These are phyloP conservation scores for Brachionus rubens DNA, from an alignment of 1,140 invertebrate species.

Conservation along the genomic window DNA sequence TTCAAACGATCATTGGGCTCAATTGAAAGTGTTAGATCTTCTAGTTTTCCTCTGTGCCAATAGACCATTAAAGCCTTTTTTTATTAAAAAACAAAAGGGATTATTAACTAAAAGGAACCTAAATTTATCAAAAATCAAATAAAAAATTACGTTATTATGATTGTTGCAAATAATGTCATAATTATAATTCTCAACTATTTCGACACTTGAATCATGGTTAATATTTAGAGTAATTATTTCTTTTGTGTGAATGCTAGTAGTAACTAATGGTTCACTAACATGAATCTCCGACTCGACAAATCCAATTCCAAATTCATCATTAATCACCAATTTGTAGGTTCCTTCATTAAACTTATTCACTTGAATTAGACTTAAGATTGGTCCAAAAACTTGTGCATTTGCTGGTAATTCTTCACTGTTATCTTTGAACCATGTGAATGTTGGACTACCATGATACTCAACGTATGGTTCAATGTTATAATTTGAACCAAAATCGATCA, in stretches of 20 bases:
- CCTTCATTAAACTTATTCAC: conserved; percentile 16
- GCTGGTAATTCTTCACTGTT: not conserved
- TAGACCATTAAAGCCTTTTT: not conserved
- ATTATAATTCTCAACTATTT: conserved; percentile 12
- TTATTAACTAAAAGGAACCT: too few relatives aligned
- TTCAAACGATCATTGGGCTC: not conserved
- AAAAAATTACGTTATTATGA: not conserved
- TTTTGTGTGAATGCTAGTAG: not conserved
- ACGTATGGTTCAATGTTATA: conserved; percentile 24
- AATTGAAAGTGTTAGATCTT: not conserved
- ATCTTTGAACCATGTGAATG: conserved; percentile 3
- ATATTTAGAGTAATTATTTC: conserved; percentile 15
- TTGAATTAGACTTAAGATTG: not conserved
- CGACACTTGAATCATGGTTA: not conserved
- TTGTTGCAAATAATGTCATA: not conserved
- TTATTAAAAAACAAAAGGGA: too few relatives aligned
- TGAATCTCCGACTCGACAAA: not conserved
- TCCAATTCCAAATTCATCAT: not conserved
- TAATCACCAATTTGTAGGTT: not conserved
- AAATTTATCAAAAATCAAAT: too few relatives aligned
- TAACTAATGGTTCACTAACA: not conserved
- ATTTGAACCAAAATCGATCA: not conserved
- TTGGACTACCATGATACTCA: conserved; percentile 2
- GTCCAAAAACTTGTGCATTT: not conserved
- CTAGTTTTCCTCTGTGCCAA: not conserved